A percentile compares a stretch with the other conserved stretches of the same genome.
Evolutionary conservation across 37 sponge, comb jelly and placozoan species (phyloP).

Genomic region (Cliona cf. orientalis): DNA sequence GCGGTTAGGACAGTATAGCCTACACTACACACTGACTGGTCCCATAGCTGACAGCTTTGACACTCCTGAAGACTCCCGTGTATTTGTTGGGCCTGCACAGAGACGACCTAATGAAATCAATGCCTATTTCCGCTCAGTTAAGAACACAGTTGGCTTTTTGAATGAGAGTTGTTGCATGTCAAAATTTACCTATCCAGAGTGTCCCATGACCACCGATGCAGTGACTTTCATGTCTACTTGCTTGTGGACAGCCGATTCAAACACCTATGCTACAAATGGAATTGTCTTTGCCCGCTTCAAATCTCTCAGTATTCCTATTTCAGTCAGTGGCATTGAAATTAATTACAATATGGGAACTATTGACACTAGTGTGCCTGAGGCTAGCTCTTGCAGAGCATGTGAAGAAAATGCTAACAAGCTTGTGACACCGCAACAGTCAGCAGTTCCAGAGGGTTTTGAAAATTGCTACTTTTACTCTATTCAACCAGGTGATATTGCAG

Average conservation of each 20-base stretch:
- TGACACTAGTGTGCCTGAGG: background rate
- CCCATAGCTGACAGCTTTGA: background rate
- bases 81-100: background rate
- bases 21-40: constrained; percentile 13
- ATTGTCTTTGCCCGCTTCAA: constrained; percentile 11
- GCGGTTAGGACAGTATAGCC: constrained; percentile 2
- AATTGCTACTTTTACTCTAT: constrained; percentile 8
- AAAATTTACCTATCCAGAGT: background rate
- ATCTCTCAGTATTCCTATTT: constrained; percentile 4
- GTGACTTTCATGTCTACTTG: constrained; percentile 23
- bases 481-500: constrained; percentile 6
- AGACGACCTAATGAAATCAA: background rate
- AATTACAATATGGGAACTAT: background rate
- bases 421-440: too few species aligned
- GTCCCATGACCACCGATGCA: constrained; percentile 14
- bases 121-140: background rate
- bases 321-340: constrained; percentile 21
- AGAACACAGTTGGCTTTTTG: background rate
- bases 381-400: background rate
- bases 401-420: background rate
- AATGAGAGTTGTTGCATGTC: constrained; percentile 21
- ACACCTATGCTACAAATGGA: background rate
- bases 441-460: background rate
- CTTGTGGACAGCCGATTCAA: background rate
- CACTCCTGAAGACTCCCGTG: background rate